Base-by-base conservation (phyloP, 2,113 vertebrate species). In the Petrocephalus microphthalmus region DNA sequence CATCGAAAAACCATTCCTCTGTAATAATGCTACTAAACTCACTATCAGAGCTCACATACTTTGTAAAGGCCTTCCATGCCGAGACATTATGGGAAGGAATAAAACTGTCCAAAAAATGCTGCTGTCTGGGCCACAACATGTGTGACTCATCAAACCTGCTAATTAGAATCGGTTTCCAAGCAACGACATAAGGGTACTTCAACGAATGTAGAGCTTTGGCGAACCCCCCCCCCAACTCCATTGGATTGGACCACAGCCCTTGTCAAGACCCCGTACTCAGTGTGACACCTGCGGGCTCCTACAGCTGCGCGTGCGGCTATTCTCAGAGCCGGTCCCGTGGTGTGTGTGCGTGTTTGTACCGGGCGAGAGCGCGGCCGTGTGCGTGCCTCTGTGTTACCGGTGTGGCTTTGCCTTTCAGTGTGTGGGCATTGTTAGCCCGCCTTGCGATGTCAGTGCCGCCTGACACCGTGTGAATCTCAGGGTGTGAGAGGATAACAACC, bases 101-200 rank as follows among this genome's bases (percentile, higher is more conserved):
- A 87, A 83, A 33, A 83, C 49, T 13, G 17, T 47, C 64, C 56
- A 37, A 47, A 49, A 60, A 47, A n/a, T 83, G 78, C 20, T 67
- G 54, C 42, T 45, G 84, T 86, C 87, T 57, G 54, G 47, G 17
- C 86, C 71, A 19, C 54, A 17, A 78, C 52, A 84, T 67, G 64
- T 90, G 87, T 82, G 89, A 90, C 89, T 92, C 89, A 88, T 88
- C 81, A 81, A 85, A 90, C 90, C 85, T 88, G 91, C 91, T 93
- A 91, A 93, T 93, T 91, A 92, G 89, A 91, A 89, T 84, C 90
- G 47, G 91, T 93, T 90, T 89, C 91, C 91, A 91, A 52, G 92
- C 92, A 93, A 93, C 91, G 45, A 82, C 86, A 81, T 84, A 87
- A 57, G 89, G 83, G 88, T 90, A 78, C 83, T 85, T 33, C 67